phyloP scores from a whole-genome alignment of 1,140 invertebrate species.

The Saccostrea glomerata region DNA sequence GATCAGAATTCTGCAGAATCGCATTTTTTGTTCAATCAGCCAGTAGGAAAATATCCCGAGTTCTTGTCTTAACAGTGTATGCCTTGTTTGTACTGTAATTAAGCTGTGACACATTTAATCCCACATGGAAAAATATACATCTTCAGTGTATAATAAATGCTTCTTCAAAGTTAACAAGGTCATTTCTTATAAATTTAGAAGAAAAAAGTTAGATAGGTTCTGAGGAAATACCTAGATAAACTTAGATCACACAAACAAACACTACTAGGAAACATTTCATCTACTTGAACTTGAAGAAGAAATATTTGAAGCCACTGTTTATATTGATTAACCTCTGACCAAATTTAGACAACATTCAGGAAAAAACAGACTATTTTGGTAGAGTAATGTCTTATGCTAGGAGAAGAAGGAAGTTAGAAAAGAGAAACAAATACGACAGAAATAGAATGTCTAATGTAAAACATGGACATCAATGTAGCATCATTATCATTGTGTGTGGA shows the following conservation, averaged over 20 bases:
- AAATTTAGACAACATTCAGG: conserved; percentile 24
- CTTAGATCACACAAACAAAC: background rate
- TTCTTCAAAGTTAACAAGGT: too few relatives aligned
- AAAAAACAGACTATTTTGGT: conserved; percentile 24
- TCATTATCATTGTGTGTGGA: background rate
- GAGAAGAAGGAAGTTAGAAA: conserved; percentile 8
- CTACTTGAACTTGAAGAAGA: background rate
- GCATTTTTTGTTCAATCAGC: too few relatives aligned
- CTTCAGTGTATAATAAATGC: too few relatives aligned
- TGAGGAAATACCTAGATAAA: background rate
- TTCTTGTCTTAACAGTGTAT: too few relatives aligned
- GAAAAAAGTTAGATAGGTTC: background rate
- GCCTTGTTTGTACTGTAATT: too few relatives aligned
- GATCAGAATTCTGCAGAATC: too few relatives aligned
- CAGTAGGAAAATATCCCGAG: too few relatives aligned
- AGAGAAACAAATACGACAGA: conserved; percentile 10
- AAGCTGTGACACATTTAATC: too few relatives aligned
- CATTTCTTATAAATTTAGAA: too few relatives aligned
- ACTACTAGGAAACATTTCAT: background rate
- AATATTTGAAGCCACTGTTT: background rate
- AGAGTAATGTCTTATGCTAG: background rate
- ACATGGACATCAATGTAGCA: background rate
- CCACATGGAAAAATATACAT: too few relatives aligned
- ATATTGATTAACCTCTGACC: conserved; percentile 1
- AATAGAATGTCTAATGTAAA: background rate